Conservation (phyloP, 1,140 invertebrate species). For the Aphis gossypii region DNA sequence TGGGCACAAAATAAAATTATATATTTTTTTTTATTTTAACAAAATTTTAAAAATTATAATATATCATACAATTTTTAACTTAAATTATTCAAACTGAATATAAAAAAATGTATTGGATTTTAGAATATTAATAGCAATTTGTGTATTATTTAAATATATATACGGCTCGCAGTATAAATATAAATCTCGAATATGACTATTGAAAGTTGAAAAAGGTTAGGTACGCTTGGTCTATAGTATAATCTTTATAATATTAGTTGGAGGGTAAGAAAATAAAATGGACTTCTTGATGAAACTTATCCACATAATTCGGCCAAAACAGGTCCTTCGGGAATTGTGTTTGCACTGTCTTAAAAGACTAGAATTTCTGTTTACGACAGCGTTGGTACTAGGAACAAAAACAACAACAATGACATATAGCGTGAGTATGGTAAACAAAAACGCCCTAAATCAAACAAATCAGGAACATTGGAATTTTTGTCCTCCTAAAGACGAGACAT, state of each 20-base stretch:
- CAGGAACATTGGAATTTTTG: not conserved
- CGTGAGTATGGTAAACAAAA: not conserved
- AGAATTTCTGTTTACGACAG: not conserved
- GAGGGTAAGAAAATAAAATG: not conserved
- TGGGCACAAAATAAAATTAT: too few relatives aligned
- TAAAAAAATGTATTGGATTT: too few relatives aligned
- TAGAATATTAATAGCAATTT: too few relatives aligned
- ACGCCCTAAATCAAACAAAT: not conserved
- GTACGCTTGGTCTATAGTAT: not conserved
- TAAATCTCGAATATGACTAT: too few relatives aligned
- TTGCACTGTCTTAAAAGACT: not conserved
- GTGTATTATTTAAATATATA: too few relatives aligned
- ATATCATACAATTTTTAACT: too few relatives aligned
- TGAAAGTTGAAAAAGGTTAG: too few relatives aligned
- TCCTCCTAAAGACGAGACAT: not conserved
- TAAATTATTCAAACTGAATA: too few relatives aligned
- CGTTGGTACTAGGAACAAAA: not conserved
- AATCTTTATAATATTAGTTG: not conserved
- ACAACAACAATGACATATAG: constrained; percentile 7
- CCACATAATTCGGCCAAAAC: not conserved
- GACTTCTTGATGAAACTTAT: not conserved
- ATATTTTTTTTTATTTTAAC: too few relatives aligned
- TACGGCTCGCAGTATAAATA: too few relatives aligned
- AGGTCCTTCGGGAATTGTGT: not conserved
- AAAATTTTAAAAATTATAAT: too few relatives aligned